These are phyloP conservation scores for Lasioglossum figueresi DNA, from an alignment of 2,888 invertebrate species.

Conservation along the genomic window DNA sequence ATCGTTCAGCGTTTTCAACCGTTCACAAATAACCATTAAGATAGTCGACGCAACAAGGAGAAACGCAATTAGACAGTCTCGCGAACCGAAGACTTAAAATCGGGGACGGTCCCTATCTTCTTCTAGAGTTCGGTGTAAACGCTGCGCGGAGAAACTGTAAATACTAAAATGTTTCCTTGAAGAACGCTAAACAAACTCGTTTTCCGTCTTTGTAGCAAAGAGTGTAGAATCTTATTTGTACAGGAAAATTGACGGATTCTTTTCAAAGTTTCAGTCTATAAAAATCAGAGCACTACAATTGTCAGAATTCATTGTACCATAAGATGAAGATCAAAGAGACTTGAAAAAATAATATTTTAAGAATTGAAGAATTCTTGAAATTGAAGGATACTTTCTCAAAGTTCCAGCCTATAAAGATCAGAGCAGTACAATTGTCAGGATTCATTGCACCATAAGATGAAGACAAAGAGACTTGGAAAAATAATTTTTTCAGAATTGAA, in stretches of 20 bases:
- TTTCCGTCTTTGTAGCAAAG: not conserved
- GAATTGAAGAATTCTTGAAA: not conserved
- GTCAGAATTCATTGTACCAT: no score
- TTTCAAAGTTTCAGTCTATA: not conserved
- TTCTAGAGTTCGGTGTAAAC: not conserved
- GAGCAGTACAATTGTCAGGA: no score
- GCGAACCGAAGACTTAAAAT: not conserved
- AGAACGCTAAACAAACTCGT: not conserved
- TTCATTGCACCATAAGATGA: no score
- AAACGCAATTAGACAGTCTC: conserved; percentile 11
- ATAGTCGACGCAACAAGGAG: not conserved
- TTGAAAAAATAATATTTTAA: not conserved
- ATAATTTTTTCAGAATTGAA: no score
- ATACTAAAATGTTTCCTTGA: not conserved
- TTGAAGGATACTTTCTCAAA: not conserved
- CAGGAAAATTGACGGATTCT: not conserved
- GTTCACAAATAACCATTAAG: conserved; percentile 1
- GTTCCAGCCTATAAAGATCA: no score
- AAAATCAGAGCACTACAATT: no score
- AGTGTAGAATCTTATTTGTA: not conserved
- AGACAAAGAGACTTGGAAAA: no score
- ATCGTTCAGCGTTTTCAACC: conserved; percentile 25
- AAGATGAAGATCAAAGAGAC: not conserved
- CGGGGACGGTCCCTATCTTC: not conserved
- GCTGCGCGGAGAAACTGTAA: not conserved